These are phyloP conservation scores for Boulengerochromis microlepis DNA, from an alignment of 2,113 vertebrate genomes.

Conservation along the genomic window DNA sequence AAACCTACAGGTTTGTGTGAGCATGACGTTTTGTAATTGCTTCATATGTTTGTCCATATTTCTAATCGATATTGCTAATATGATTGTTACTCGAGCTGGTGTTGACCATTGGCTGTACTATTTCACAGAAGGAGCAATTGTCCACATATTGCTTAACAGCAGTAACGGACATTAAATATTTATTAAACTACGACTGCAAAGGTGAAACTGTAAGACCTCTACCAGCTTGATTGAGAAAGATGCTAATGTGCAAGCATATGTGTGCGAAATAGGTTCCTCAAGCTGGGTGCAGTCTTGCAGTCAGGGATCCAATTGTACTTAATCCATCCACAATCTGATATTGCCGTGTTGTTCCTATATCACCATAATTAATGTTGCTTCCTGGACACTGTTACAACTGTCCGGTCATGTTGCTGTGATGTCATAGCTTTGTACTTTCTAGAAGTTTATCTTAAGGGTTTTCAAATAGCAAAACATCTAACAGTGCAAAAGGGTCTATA, in stretches of 20 bases:
- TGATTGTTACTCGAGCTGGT: not conserved
- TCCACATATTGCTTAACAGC: not conserved
- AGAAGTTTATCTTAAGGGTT: not conserved
- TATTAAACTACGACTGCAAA: not conserved
- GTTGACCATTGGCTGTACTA: not conserved
- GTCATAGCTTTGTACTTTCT: not conserved
- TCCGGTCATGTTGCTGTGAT: not conserved
- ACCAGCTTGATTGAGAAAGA: not conserved
- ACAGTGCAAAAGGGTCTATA: not conserved
- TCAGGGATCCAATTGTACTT: not conserved
- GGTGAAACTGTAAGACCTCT: not conserved
- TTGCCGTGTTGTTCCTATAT: not conserved
- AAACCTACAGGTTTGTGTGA: not conserved
- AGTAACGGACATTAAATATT: not conserved
- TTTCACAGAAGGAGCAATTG: not conserved
- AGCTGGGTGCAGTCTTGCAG: not conserved
- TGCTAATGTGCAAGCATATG: not conserved
- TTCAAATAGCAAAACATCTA: not conserved
- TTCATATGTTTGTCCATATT: not conserved
- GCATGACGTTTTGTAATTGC: not conserved
- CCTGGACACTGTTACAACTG: not conserved
- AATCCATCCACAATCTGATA: not conserved
- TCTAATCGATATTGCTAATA: not conserved
- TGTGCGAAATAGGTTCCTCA: not conserved
- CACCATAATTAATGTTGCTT: not conserved